Evolutionary conservation across 2,113 vertebrate species (phyloP).

Genomic region (Bucco capensis): DNA sequence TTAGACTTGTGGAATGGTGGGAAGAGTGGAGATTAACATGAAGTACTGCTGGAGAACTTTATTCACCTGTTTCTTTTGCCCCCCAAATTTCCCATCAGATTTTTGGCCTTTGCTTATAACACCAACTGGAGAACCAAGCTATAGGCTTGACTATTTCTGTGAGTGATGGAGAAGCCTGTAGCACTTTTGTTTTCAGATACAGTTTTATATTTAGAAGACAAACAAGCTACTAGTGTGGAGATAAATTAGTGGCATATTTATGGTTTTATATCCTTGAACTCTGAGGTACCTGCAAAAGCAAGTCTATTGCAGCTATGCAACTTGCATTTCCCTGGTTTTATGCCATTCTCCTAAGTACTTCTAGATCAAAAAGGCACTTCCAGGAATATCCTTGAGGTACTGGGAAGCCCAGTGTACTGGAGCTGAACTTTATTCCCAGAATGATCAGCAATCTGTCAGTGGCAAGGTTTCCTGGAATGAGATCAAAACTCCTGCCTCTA

Average conservation of each 20-base stretch:
- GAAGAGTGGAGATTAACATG: neutral
- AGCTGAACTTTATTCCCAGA: conserved; percentile 59
- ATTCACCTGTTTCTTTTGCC: neutral
- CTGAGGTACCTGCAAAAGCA: neutral
- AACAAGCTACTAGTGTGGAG: too few species aligned
- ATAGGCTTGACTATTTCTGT: too few species aligned
- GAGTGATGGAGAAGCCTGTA: too few species aligned
- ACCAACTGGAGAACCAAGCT: neutral
- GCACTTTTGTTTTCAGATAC: too few species aligned
- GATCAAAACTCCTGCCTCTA: neutral
- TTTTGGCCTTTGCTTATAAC: neutral
- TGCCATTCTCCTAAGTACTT: neutral
- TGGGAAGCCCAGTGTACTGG: conserved; percentile 23
- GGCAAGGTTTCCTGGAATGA: conserved; percentile 44
- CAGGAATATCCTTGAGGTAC: conserved; percentile 48
- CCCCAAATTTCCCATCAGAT: neutral
- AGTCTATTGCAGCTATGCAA: neutral
- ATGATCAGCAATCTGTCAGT: conserved; percentile 49
- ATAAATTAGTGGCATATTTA: neutral
- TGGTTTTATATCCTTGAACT: neutral
- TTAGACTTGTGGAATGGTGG: neutral
- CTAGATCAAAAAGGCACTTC: neutral
- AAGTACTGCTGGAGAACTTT: neutral
- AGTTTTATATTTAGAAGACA: too few species aligned
- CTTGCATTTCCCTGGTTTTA: neutral